Base-by-base conservation (phyloP, 1,140 invertebrate genomes). In the Drosophila kepulauana region DNA sequence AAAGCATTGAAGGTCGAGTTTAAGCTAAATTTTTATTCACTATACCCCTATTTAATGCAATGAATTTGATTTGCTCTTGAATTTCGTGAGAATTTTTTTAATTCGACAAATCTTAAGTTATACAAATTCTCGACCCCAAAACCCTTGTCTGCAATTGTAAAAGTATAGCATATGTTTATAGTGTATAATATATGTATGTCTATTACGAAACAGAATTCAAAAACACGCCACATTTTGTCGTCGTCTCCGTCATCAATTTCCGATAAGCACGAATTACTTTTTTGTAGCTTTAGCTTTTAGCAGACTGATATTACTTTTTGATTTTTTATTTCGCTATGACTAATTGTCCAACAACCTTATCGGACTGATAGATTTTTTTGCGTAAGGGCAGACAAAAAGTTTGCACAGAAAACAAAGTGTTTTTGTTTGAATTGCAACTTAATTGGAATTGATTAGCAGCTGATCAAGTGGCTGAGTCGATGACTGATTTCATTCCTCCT, bases 311-410 rank as follows among this genome's bases (percentile, higher is more conserved):
- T 51, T 64, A n/a, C 35, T 35, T 11, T 45, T 15, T 57, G 15
- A 51, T 20, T 56, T 35, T 25, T 58, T 16, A 48, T 52, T 52
- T 58, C 35, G 2, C 5, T 80, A 84, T 84, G 81, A 84, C 46
- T 85, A 84, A 84, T 78, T 63, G 33, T 33, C 33, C 41, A 38
- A 8, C 10, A 1, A 16, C 54, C n/a, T 41, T 57, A 57, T 57
- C 51, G 35, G 38, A n/a, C 16, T 62, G 61, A 52, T 63, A 38
- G 49, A 61, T 65, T 49, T 52, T 62, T 54, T 56, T 35, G n/a
- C 30, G 13, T 15, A 41, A 15, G n/a, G 41, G 8, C 25, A 35
- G 62, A 59, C 48, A 73, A 54, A 43, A 35, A 4, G 5, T 58
- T 58, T 38, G 45, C 20, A 43, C 3, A 43, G 33, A 52, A 38